These are phyloP conservation scores for Hippopotamyrus pictus DNA, from an alignment of 2,797 vertebrate species.

Conservation along the genomic window DNA sequence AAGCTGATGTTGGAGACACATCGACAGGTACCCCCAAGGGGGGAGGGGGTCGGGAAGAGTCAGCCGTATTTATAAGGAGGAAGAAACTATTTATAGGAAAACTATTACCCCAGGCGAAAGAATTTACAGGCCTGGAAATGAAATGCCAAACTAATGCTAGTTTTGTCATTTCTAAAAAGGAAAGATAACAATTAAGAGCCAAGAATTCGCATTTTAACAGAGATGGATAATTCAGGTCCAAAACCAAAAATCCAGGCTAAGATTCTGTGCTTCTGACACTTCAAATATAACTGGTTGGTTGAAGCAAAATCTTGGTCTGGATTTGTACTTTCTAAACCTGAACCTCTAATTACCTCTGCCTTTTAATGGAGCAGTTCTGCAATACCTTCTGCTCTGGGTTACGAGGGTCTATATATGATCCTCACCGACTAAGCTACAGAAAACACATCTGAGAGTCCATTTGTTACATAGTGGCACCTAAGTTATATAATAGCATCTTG, in stretches of 20 bases:
- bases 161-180: not conserved
- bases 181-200: not conserved
- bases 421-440: not conserved
- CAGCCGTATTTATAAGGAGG: conserved; percentile 48
- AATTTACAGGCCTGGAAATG: not conserved
- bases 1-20: conserved; percentile 41
- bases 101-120: not conserved
- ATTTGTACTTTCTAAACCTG: not conserved
- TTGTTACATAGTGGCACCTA: not conserved
- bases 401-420: not conserved
- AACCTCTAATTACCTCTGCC: not conserved
- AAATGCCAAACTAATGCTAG: not conserved
- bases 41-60: conserved; percentile 46
- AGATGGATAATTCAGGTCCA: not conserved
- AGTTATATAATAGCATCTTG: not conserved
- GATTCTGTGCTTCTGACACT: not conserved
- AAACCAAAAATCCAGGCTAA: not conserved
- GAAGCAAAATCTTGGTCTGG: not conserved
- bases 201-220: not conserved
- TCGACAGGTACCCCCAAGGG: not conserved
- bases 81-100: not conserved
- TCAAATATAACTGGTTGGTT: not conserved
- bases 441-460: not conserved
- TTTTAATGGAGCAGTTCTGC: not conserved
- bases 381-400: not conserved